Evolutionary conservation across 1,140 invertebrate genomes (phyloP).

Genomic region (Helicoverpa zea): DNA sequence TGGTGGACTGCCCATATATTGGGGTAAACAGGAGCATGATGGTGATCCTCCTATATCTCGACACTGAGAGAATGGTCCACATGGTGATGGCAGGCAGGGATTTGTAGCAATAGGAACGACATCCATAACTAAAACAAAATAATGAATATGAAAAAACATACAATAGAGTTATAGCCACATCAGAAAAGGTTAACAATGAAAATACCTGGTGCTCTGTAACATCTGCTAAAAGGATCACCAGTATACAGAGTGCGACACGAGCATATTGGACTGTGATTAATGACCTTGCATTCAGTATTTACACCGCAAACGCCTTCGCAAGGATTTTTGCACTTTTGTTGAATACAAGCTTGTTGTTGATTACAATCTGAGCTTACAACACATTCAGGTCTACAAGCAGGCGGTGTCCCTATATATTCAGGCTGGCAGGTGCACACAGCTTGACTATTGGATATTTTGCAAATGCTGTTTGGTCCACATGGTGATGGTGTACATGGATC

Average conservation of each 20-base stretch:
- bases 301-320: slow-evolving; percentile 88
- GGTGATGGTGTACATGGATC: slow-evolving; percentile 92
- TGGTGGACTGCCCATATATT: slow-evolving; percentile 91
- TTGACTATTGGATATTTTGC: slow-evolving; percentile 89
- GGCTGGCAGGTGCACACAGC: slow-evolving; percentile 90
- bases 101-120: slow-evolving; percentile 71
- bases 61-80: slow-evolving; percentile 92
- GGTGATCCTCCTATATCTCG: slow-evolving; percentile 88
- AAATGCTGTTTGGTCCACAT: slow-evolving; percentile 92
- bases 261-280: slow-evolving; percentile 87
- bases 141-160: neutral
- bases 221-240: slow-evolving; percentile 88
- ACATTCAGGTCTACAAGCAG: slow-evolving; percentile 87
- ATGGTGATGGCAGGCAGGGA: slow-evolving; percentile 91
- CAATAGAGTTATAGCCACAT: slow-evolving; percentile 55
- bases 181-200: slow-evolving; percentile 51
- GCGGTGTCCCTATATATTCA: slow-evolving; percentile 84
- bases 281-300: slow-evolving; percentile 87
- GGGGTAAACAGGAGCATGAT: slow-evolving; percentile 90
- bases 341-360: slow-evolving; percentile 81
- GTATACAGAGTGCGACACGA: slow-evolving; percentile 86
- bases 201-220: slow-evolving; percentile 78
- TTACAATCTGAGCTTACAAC: slow-evolving; percentile 86
- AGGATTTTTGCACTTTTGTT: slow-evolving; percentile 87
- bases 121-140: slow-evolving; percentile 67